Conservation (phyloP, 2,113 vertebrate genomes). For the Cyprinodon variegatus region DNA sequence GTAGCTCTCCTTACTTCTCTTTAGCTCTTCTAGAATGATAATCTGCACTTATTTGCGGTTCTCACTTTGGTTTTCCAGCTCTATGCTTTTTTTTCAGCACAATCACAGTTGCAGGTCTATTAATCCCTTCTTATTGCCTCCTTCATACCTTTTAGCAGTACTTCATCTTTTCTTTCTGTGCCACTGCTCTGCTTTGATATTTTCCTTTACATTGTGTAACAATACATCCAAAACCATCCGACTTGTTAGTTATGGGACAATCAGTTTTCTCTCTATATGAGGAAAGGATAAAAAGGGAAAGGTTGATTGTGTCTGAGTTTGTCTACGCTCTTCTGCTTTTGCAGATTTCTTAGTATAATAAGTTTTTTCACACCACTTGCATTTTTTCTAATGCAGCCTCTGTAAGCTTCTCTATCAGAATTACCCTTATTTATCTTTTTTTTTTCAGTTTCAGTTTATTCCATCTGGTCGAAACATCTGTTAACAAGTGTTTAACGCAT, state of each 20-base stretch:
- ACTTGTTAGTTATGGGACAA: too few relatives aligned
- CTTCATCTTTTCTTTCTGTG: background rate
- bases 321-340: background rate
- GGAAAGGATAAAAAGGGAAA: background rate
- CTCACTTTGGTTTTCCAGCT: background rate
- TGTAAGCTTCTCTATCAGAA: too few relatives aligned
- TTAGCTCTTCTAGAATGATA: background rate
- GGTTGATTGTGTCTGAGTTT: background rate
- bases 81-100: background rate
- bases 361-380: background rate
- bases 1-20: conserved; percentile 6
- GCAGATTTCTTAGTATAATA: background rate
- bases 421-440: background rate
- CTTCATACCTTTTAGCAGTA: conserved; percentile 3
- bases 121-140: background rate
- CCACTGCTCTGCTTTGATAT: background rate
- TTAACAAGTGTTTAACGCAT: too few relatives aligned
- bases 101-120: background rate
- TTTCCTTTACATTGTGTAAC: background rate
- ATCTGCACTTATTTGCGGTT: conserved; percentile 6
- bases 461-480: background rate
- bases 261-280: background rate
- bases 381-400: background rate
- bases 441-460: background rate
- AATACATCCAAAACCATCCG: background rate